Evolutionary conservation across 2,888 invertebrate species (phyloP), one percentile per base, ranked within the genome.

Genomic region (Thumatha senex): DNA sequence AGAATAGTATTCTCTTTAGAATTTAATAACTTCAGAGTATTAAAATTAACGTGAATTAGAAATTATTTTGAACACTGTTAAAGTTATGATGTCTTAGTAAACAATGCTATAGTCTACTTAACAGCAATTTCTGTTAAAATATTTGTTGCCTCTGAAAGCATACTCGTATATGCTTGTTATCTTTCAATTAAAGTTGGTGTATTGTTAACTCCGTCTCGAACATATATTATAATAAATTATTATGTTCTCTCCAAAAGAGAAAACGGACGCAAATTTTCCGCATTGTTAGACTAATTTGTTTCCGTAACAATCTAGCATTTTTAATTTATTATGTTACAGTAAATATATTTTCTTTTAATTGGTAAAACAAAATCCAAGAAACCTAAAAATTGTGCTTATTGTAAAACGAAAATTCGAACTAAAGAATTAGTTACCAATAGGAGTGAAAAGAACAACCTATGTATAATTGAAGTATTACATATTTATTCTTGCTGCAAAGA

Each of bases 171-270:
- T n/a, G 29, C 10, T 51, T 42, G 46, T 59, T 48, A 54, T 51
- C 34, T 50, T 54, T 44, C 14, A 24, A 50, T 46, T 31, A 54
- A 40, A 53, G 31, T 49, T 57, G 52, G 54, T 61, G 41, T 24
- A 24, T 57, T 47, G 51, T 46, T 61, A 63, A 63, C 49, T 66
- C 65, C 56, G 54, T 24, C 18, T 24, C 48, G 53, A 69, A 58
- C 57, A 59, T 50, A 56, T 55, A 53, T 65, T 56, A 63, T 67
- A 59, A 68, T 74, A 67, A 78, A 77, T 77, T 70, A 68, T 63
- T 24, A 67, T 58, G 61, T n/a, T n/a, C n/a, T n/a, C 67, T 71
- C 78, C 73, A 73, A 77, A 74, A 67, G 68, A 72, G 72, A 73
- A 70, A 71, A 66, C 51, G 58, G 55, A 56, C 51, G 44, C 53